Evolutionary conservation across 1,140 invertebrate species (phyloP), one percentile per base, ranked within the genome.

Genomic region (Lasioglossum albipes): DNA sequence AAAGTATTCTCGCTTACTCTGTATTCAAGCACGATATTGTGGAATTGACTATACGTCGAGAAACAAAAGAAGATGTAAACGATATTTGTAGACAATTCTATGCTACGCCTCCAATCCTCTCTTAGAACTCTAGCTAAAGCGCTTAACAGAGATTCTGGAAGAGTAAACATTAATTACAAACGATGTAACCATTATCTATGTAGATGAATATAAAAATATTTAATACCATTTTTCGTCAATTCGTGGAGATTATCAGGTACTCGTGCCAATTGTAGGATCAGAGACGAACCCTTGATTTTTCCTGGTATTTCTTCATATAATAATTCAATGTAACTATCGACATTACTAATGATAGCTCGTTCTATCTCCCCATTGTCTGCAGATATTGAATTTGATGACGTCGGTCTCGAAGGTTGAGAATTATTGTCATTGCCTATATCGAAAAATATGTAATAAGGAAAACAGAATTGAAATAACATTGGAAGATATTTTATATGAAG

Each of bases 11-110:
- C 59, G 89, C 91, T 93, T 89, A 97, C 96, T 94, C 98, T 98
- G 88, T 97, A 97, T 88, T 97, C 97, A 16, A 97, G 94, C 68
- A 99, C 97, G 16, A 99, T 96, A 57, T 96, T 95, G 92, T 99
- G 99, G 94, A 99, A 99, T 89, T 98, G 96, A 84, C 96, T 96
- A 91, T 99, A 99, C n/a, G 97, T 97, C 16, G 98, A 99, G 92
- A 99, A 99, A 91, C 98, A 99, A 91, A 99, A 98, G 94, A 99
- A 99, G 83, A 98, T 97, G 91, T 98, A 98, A 81, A 99, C 96
- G 90, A 99, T 98, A 92, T 99, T 99, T 85, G 97, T 99, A 75
- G 98, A 98, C 45, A 99, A 93, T 92, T 99, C 98, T 88, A 99
- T 96, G 91, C 98, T 99, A 90, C 97, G 96, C 93, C 97, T 97